Evolutionary conservation across 2,113 vertebrate genomes (phyloP).

Genomic region (Rynchops niger): DNA sequence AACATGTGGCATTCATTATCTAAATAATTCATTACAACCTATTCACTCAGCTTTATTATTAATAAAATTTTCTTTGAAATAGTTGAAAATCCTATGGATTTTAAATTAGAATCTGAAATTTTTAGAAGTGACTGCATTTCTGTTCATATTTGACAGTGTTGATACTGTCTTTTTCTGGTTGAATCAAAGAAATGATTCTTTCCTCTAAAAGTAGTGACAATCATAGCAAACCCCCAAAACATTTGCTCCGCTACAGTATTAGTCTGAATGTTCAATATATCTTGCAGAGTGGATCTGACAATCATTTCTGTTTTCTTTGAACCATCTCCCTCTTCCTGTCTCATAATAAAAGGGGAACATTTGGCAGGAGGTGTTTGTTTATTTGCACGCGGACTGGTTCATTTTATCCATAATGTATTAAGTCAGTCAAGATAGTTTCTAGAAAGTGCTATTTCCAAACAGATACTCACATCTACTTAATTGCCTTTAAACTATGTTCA

Average conservation of each 20-base stretch:
- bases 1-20: neutral
- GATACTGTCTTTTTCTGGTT: neutral
- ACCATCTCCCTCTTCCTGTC: neutral
- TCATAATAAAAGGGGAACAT: neutral
- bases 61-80: slow-evolving; percentile 53
- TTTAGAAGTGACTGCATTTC: slow-evolving; percentile 26
- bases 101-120: slow-evolving; percentile 48
- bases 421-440: neutral
- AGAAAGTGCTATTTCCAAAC: neutral
- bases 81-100: slow-evolving; percentile 31
- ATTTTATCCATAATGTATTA: neutral
- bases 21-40: slow-evolving; percentile 44
- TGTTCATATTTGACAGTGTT: slow-evolving; percentile 35
- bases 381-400: neutral
- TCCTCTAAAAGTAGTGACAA: slow-evolving; percentile 16
- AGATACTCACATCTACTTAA: neutral
- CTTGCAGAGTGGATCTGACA: slow-evolving; percentile 4
- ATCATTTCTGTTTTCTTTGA: slow-evolving; percentile 33
- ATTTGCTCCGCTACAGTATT: neutral
- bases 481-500: neutral
- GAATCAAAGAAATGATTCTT: slow-evolving; percentile 25
- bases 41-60: slow-evolving; percentile 46
- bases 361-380: neutral
- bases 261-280: neutral
- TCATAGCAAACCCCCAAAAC: neutral